These are phyloP conservation scores for Tetrax tetrax DNA, from an alignment of 2,113 vertebrate species.

Conservation along the genomic window DNA sequence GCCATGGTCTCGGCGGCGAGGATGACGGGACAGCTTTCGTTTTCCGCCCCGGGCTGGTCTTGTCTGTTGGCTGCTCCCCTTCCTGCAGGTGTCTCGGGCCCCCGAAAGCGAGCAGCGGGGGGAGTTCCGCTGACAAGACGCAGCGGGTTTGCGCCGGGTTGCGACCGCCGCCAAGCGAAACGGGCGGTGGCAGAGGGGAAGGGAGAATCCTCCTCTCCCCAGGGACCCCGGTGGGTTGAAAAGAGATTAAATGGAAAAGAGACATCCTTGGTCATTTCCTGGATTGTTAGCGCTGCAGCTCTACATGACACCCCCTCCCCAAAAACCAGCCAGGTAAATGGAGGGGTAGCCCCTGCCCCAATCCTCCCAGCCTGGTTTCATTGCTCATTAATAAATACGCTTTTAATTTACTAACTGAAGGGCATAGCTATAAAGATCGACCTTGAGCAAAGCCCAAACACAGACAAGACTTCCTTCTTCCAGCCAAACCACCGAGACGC, in stretches of 20 bases:
- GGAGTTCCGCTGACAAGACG: neutral
- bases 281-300: neutral
- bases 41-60: neutral
- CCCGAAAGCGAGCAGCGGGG: rapidly evolving
- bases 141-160: neutral
- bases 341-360: neutral
- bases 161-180: rapidly evolving
- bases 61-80: neutral
- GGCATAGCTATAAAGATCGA: rapidly evolving
- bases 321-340: rapidly evolving
- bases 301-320: rapidly evolving
- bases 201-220: too few species aligned
- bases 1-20: slow-evolving; percentile 34
- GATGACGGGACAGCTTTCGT: neutral
- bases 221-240: rapidly evolving
- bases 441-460: neutral
- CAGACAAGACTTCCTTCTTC: neutral
- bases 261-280: neutral
- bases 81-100: neutral
- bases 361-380: neutral
- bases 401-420: neutral
- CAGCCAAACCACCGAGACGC: neutral
- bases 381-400: neutral
- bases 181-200: neutral
- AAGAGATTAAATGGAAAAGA: neutral